These are phyloP conservation scores for Conopomorpha cramerella DNA, from an alignment of 1,140 invertebrate genomes.

Conservation along the genomic window DNA sequence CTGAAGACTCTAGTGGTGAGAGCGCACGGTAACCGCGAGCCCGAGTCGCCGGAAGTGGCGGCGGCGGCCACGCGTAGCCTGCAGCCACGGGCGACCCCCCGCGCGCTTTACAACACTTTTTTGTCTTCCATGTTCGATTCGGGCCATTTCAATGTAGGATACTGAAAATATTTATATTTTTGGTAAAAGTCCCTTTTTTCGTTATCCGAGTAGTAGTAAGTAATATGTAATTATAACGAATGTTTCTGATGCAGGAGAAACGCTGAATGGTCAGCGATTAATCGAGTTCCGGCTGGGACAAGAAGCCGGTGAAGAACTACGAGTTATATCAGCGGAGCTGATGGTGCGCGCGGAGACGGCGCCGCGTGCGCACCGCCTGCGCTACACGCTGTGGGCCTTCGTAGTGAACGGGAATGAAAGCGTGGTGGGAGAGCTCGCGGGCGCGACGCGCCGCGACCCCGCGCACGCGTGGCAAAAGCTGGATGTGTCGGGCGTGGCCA, in stretches of 20 bases:
- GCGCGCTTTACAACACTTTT: no score
- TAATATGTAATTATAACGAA: no score
- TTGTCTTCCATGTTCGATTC: no score
- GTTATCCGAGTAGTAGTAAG: no score
- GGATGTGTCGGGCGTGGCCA: conserved; percentile 79
- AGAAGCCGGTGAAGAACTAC: conserved; percentile 63
- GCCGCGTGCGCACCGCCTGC: conserved; percentile 65
- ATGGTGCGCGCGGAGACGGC: conserved; percentile 74
- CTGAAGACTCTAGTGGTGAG: no score
- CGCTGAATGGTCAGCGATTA: conserved; percentile 80
- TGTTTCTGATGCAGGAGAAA: conserved; percentile 68
- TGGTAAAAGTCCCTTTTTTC: no score
- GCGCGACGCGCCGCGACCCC: conserved; percentile 72
- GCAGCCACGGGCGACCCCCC: conserved; percentile 38
- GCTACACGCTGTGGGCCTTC: conserved; percentile 69
- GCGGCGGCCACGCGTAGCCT: conserved; percentile 26
- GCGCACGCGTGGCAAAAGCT: conserved; percentile 84
- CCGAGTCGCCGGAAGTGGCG: conserved; percentile 9
- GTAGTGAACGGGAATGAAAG: conserved; percentile 63
- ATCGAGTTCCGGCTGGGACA: conserved; percentile 78
- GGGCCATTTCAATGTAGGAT: no score
- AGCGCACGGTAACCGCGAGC: conserved; percentile 26
- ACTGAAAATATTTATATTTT: no score
- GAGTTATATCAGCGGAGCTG: conserved; percentile 63
- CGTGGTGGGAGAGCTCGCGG: conserved; percentile 68